Percentiles rank a stretch among this genome's conserved stretches.
Conservation (phyloP, 2,888 invertebrate genomes). For the Cactoblastis cactorum region DNA sequence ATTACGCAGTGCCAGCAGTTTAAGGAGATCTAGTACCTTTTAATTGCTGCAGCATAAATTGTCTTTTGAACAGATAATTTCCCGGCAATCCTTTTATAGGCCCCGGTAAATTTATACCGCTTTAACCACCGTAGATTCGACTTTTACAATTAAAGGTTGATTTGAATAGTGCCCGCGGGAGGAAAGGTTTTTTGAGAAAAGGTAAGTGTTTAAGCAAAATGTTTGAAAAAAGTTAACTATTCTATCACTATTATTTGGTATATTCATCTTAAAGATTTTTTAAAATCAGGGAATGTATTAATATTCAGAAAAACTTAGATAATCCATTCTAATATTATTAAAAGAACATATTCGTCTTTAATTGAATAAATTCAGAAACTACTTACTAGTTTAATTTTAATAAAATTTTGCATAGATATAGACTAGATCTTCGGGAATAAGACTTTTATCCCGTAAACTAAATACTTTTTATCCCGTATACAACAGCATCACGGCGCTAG, state of each 20-base stretch:
- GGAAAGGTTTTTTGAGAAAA: background rate
- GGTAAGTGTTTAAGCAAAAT: background rate
- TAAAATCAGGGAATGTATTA: background rate
- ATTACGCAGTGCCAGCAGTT: conserved; percentile 66
- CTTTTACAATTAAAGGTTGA: conserved; percentile 5
- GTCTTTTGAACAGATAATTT: conserved; percentile 62
- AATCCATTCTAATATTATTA: no score
- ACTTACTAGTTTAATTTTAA: no score
- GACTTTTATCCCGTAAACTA: no score
- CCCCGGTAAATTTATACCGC: conserved; percentile 45
- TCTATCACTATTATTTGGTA: no score
- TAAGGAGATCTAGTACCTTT: conserved; percentile 61
- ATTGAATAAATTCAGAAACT: no score
- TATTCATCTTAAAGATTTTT: no score
- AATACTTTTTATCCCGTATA: no score
- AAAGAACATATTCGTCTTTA: no score
- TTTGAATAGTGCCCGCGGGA: background rate
- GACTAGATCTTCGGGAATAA: no score
- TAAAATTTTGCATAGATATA: no score
- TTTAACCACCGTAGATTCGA: conserved; percentile 26
- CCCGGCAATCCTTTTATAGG: conserved; percentile 50
- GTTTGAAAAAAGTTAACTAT: no score
- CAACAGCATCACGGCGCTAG: no score
- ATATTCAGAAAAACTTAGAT: background rate
- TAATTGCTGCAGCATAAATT: conserved; percentile 67